A percentile compares a stretch with the other conserved stretches of the same genome.
Conservation (phyloP, 2,888 invertebrate species). For the Drosophila tanythrix region DNA sequence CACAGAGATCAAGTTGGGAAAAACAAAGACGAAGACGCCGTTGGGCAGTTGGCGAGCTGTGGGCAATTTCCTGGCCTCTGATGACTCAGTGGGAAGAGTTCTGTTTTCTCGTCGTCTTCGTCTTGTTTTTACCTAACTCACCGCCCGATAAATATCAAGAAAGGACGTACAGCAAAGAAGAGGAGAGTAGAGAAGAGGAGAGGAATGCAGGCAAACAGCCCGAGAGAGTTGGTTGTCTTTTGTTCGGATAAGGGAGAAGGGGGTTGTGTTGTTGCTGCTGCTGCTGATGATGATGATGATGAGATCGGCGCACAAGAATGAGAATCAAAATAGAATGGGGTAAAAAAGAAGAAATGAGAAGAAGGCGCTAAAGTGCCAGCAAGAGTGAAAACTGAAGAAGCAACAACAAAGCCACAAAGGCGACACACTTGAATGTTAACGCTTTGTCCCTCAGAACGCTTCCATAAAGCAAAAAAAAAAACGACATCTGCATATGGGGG, state of each 20-base stretch:
- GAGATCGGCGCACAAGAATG: conserved; percentile 20
- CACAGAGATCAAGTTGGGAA: conserved; percentile 24
- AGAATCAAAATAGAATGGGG: conserved; percentile 60
- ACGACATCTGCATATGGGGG: conserved; percentile 13
- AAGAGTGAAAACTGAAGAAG: conserved; percentile 9
- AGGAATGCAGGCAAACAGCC: conserved; percentile 12
- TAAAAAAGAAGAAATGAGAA: conserved; percentile 15
- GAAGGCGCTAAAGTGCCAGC: conserved; percentile 37
- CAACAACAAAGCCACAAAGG: conserved; percentile 27
- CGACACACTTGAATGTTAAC: conserved; percentile 38
- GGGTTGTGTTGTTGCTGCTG: conserved; percentile 5
- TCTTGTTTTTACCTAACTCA: conserved; percentile 11
- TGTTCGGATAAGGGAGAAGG: conserved; percentile 10
- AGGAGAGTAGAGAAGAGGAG: conserved; percentile 20
- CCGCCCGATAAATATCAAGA: conserved; percentile 37
- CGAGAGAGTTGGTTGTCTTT: conserved; percentile 17
- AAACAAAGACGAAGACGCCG: conserved; percentile 42
- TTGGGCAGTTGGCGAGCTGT: conserved; percentile 47
- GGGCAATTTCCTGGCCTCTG: conserved; percentile 54
- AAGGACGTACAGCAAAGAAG: conserved; percentile 28
- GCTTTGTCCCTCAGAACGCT: conserved; percentile 2
- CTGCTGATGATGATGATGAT: not conserved
- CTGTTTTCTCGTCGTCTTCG: conserved; percentile 3
- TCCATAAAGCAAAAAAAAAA: not conserved
- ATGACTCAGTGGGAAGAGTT: conserved; percentile 60